phyloP scores from a whole-genome alignment of 2,113 vertebrate genomes.

The Pyrgilauda ruficollis region DNA sequence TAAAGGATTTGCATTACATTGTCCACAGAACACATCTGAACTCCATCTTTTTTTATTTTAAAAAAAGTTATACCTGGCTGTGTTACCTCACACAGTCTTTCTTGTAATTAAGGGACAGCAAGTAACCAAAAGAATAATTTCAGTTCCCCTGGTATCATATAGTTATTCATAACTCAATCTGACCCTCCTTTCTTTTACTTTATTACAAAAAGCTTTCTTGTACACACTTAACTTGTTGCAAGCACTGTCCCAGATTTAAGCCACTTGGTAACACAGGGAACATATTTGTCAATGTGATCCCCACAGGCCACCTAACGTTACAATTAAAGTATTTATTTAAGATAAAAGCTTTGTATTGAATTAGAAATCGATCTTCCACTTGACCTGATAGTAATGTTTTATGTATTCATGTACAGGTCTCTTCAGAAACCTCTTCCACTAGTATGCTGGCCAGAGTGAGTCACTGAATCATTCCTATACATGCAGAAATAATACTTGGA shows the following conservation, averaged over 20 bases:
- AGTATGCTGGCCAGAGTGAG: not conserved
- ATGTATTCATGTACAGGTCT: not conserved
- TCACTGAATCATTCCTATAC: not conserved
- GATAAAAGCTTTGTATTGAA: not conserved
- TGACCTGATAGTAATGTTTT: not conserved
- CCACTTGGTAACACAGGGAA: not conserved
- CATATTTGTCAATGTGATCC: not conserved
- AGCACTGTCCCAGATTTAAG: not conserved
- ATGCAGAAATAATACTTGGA: not conserved
- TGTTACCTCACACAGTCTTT: not conserved
- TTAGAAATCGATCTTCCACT: not conserved
- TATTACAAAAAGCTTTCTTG: not conserved
- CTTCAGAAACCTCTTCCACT: not conserved
- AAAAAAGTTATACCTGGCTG: not conserved
- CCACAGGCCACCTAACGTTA: not conserved
- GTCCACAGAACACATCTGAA: not conserved
- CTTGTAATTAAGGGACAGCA: not conserved
- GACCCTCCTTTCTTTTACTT: not conserved
- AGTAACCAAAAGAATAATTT: not conserved
- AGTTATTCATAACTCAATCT: not conserved
- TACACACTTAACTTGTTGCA: not conserved
- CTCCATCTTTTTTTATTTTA: not conserved
- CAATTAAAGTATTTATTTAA: not conserved
- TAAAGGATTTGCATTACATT: not conserved
- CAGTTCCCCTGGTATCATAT: not conserved